These are phyloP conservation scores for Fragum sueziense DNA, from an alignment of 2,888 invertebrate species.

Conservation along the genomic window DNA sequence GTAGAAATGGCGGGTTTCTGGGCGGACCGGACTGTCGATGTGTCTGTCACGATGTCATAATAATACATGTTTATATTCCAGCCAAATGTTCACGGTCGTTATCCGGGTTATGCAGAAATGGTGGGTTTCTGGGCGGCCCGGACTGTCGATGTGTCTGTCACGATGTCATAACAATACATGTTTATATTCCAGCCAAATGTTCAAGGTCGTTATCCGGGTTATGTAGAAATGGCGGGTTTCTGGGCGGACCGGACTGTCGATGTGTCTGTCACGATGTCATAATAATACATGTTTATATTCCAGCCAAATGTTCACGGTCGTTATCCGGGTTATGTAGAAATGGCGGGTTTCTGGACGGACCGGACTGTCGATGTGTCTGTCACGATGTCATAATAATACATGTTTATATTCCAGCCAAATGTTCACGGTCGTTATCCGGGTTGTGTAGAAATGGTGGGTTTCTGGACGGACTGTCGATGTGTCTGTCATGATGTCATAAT, in stretches of 20 bases:
- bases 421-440: slow-evolving; percentile 30
- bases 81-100: slow-evolving; percentile 44
- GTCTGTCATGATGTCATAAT: slow-evolving; percentile 65
- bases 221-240: slow-evolving; percentile 63
- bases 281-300: too few relatives aligned
- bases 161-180: too few relatives aligned
- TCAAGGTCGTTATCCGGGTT: slow-evolving; percentile 24
- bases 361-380: slow-evolving; percentile 62
- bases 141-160: slow-evolving; percentile 63
- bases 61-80: too few relatives aligned
- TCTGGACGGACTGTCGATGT: slow-evolving; percentile 63
- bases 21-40: slow-evolving; percentile 61
- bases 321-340: slow-evolving; percentile 53
- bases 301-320: slow-evolving; percentile 47
- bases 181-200: slow-evolving; percentile 52
- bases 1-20: slow-evolving; percentile 62
- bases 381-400: too few relatives aligned
- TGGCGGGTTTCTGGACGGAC: slow-evolving; percentile 61
- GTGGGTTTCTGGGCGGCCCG: slow-evolving; percentile 60
- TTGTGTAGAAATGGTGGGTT: slow-evolving; percentile 63
- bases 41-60: slow-evolving; percentile 64
- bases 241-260: slow-evolving; percentile 58
- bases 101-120: slow-evolving; percentile 55
- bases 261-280: slow-evolving; percentile 66
- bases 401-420: slow-evolving; percentile 49